phyloP scores from a whole-genome alignment of 2,113 vertebrate species.

The Xenotilapia longispinis region DNA sequence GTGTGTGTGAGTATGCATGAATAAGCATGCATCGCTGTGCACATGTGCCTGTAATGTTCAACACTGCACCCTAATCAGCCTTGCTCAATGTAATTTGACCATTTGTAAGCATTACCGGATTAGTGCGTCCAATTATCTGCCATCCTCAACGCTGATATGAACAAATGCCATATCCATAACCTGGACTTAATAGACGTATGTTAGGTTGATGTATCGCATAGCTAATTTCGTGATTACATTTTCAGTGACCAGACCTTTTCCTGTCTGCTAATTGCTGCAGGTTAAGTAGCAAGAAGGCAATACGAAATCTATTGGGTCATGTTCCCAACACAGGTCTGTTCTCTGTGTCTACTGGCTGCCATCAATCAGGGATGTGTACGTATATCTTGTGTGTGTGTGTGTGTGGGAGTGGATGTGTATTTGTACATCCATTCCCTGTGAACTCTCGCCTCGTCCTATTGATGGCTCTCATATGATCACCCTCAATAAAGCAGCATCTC shows the following conservation, averaged over 20 bases:
- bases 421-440: conserved; percentile 40
- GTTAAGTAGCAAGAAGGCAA: conserved; percentile 59
- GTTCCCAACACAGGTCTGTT: conserved; percentile 51
- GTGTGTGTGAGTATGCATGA: background rate
- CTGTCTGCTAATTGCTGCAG: conserved; percentile 63
- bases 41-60: conserved; percentile 3
- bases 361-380: conserved; percentile 27
- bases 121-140: conserved; percentile 59
- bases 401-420: conserved; percentile 10
- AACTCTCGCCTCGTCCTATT: conserved; percentile 56
- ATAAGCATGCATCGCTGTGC: background rate
- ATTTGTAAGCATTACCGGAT: conserved; percentile 60
- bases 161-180: conserved; percentile 56
- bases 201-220: conserved; percentile 47
- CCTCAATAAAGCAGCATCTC: conserved; percentile 64
- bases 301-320: conserved; percentile 41
- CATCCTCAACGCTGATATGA: conserved; percentile 56
- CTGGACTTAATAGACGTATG: conserved; percentile 39
- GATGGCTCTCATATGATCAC: conserved; percentile 66
- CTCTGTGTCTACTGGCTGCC: background rate
- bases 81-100: conserved; percentile 50
- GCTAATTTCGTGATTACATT: conserved; percentile 70
- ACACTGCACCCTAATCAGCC: conserved; percentile 37
- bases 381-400: background rate
- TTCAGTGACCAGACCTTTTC: conserved; percentile 66